Evolutionary conservation across 2,797 vertebrate genomes (phyloP), one percentile per base, ranked within the genome.

Genomic region (Lagodon rhomboides): DNA sequence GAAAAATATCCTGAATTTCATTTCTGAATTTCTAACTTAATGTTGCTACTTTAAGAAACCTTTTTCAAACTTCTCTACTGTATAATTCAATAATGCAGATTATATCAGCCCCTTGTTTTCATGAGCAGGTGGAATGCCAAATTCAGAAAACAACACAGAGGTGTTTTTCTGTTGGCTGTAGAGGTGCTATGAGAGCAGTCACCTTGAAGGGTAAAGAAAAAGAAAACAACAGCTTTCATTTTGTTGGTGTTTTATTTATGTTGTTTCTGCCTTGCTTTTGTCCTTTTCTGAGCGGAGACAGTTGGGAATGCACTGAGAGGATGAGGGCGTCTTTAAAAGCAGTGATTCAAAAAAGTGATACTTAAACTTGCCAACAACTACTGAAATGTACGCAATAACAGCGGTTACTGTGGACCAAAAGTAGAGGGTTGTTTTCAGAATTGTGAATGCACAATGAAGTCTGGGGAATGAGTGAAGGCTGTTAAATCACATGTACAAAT

Each of bases 241-340:
- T 66, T 47, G 20, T 50, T 83, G 12, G 38, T 79, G 62, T 75
- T 85, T 85, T 76, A 83, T 88, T 84, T 46, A 73, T 79, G 60
- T 56, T 80, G 38, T 60, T 72, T 79, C 17, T 77, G 22, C 20
- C 17, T 64, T 68, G 75, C 16, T 66, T 72, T 71, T 62, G 60
- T 69, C 65, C 59, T 13, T 43, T 30, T n/a, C 11, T 58, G 53
- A 53, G 46, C 8, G 1, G 18, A 75, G 30, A 71, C 60, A 68
- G 5, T 50, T 53, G 41, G 51, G 49, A 65, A 64, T 46, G 46
- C 13, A 50, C 17, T 50, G 22, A 59, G 60, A 56, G 58, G 20
- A 49, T 18, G 27, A 73, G n/a, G 47, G 27, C 1, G 1, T 13
- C 13, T 55, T 27, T 53, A 41, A 22, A 16, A 44, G 27, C 60